Conservation (phyloP, 2,797 vertebrate genomes). For the Epinephelus awoara region DNA sequence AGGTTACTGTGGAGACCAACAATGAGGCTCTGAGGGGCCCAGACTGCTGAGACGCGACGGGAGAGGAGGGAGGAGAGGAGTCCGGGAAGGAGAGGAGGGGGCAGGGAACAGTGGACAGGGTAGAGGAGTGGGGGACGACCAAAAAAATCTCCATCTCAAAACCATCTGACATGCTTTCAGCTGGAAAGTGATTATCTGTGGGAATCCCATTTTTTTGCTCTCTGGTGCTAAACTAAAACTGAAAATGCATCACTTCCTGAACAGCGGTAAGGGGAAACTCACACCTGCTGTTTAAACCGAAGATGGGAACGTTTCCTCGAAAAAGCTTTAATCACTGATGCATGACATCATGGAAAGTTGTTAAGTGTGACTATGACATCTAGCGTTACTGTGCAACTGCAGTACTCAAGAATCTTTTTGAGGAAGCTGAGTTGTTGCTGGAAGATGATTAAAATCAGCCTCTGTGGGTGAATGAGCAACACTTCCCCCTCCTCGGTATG, state of each 20-base stretch:
- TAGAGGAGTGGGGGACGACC: neutral
- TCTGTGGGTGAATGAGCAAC: neutral
- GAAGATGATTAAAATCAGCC: neutral
- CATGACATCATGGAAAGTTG: neutral
- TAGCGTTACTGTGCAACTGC: neutral
- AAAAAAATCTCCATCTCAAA: constrained; percentile 53
- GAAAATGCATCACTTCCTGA: constrained; percentile 23
- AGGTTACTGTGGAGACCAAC: constrained; percentile 88
- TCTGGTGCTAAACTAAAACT: constrained; percentile 3
- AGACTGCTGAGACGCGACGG: constrained; percentile 59
- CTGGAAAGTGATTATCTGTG: constrained; percentile 8
- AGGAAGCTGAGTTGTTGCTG: neutral
- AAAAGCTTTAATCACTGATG: neutral
- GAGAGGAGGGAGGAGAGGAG: constrained; percentile 45
- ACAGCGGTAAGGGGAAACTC: neutral
- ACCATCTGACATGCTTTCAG: constrained; percentile 49
- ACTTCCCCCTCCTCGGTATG: neutral
- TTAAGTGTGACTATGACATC: neutral
- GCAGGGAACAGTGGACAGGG: constrained; percentile 6
- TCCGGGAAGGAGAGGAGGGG: constrained; percentile 12
- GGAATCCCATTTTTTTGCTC: neutral
- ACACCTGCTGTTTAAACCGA: neutral
- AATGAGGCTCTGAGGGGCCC: constrained; percentile 80
- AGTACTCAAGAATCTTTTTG: neutral
- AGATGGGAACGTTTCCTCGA: neutral